Evolutionary conservation across 2,113 vertebrate genomes (phyloP).

Genomic region (Lepus europaeus): DNA sequence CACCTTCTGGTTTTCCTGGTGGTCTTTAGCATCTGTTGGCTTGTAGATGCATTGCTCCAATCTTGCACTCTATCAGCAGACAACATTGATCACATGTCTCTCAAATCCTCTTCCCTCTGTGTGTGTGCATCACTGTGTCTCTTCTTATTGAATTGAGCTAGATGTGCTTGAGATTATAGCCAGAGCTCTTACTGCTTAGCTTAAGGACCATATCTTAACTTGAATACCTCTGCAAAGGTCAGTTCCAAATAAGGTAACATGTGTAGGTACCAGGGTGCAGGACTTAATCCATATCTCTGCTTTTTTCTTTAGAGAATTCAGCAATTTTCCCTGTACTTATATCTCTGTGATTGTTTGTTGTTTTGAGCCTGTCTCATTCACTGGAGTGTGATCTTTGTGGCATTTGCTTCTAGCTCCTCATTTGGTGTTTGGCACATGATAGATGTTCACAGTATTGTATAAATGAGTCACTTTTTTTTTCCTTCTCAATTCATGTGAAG

Average conservation of each 20-base stretch:
- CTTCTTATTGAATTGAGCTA: neutral
- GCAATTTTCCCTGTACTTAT: too few relatives aligned
- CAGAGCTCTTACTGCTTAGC: neutral
- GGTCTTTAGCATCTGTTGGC: neutral
- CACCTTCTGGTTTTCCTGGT: neutral
- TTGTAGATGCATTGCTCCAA: neutral
- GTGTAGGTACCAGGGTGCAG: neutral
- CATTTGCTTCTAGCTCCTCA: rapidly evolving
- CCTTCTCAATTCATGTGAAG: rapidly evolving
- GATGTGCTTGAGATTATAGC: neutral
- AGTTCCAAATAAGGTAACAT: neutral
- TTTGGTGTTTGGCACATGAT: rapidly evolving
- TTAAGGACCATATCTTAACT: neutral
- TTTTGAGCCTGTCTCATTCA: neutral
- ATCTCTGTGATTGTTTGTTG: too few relatives aligned
- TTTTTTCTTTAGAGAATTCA: neutral
- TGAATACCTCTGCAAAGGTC: neutral
- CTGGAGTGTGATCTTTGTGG: rapidly evolving
- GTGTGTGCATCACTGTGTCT: neutral
- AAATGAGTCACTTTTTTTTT: neutral
- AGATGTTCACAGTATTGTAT: neutral
- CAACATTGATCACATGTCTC: too few relatives aligned
- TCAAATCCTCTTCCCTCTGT: too few relatives aligned
- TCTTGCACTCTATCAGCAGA: neutral
- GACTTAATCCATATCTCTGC: neutral